Evolutionary conservation across 2,113 vertebrate genomes (phyloP).

Genomic region (Suncus etruscus): DNA sequence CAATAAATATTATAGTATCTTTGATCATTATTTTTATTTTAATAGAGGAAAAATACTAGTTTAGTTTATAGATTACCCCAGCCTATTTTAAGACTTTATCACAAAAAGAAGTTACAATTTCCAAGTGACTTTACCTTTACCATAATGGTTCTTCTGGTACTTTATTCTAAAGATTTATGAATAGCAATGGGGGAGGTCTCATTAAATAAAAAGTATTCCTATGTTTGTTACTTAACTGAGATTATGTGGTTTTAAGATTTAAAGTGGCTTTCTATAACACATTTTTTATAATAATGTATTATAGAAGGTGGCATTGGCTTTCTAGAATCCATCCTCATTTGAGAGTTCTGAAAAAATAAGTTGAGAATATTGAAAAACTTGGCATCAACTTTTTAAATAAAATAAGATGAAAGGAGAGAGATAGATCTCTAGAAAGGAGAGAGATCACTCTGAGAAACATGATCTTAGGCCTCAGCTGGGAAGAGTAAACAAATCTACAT

Average conservation of each 20-base stretch:
- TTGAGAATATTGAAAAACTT: neutral
- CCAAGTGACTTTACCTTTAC: neutral
- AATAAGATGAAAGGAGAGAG: neutral
- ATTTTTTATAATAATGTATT: too few species aligned
- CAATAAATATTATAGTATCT: neutral
- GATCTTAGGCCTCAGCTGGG: too few species aligned
- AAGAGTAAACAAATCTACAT: too few species aligned
- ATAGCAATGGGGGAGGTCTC: neutral
- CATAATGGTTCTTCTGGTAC: neutral
- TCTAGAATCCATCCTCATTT: neutral
- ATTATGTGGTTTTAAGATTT: neutral
- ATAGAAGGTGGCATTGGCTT: neutral
- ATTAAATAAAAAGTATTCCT: neutral
- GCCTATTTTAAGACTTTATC: conserved; percentile 24
- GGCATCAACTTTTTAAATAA: neutral
- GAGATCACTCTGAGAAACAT: neutral
- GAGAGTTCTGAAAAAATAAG: conserved; percentile 10
- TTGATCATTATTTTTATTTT: conserved; percentile 54
- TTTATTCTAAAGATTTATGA: neutral
- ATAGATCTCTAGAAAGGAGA: neutral
- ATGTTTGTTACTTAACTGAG: conserved; percentile 1
- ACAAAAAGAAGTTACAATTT: neutral
- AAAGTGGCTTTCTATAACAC: neutral
- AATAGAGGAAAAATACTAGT: neutral
- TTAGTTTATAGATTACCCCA: conserved; percentile 10